Base-by-base conservation (phyloP, 2,888 invertebrate genomes). In the Diarsia brunnea region DNA sequence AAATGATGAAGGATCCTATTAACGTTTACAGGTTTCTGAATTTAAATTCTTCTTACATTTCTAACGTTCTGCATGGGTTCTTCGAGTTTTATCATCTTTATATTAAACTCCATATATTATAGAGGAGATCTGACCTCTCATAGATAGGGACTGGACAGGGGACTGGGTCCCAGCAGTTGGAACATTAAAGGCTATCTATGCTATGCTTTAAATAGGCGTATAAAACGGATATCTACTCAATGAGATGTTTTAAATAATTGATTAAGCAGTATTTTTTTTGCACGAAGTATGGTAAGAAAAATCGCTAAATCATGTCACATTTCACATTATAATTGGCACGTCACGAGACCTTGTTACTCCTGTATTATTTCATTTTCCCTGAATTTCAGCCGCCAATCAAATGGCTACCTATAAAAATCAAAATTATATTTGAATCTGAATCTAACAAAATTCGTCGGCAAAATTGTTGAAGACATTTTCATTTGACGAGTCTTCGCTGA, bases 401-500 rank as follows among this genome's bases (percentile, higher is more conserved):
- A 71, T 58, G n/a, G 7, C n/a, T 60, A 58, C 61, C 81, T 51
- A 45, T 49, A 74, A 70, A 80, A 70, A 75, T 81, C 66, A 43
- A 66, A 84, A 81, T 74, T 81, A 67, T 68, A 67, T 55, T 53
- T 53, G 53, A 19, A 61, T 74, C 14, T 60, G 63, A 68, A 73
- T 72, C 11, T 69, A 75, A 63, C 38, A 43, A 71, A 78, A 51
- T 63, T 73, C 60, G 61, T 49, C 65, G 24, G 60, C 27, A 71
- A 69, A 73, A 81, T 68, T 81, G n/a, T 82, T 38, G 38, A 68
- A 69, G 79, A 82, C 65, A 78, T 79, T 83, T 85, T 81, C 75
- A 80, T 80, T 82, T 78, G 71, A 49, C 66, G 82, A 86, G 78
- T 87, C 81, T 74, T 72, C 63, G 70, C 53, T 75, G 72, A 75